phyloP scores from a whole-genome alignment of 2,888 invertebrate species.

The Hyposoter dolosus region DNA sequence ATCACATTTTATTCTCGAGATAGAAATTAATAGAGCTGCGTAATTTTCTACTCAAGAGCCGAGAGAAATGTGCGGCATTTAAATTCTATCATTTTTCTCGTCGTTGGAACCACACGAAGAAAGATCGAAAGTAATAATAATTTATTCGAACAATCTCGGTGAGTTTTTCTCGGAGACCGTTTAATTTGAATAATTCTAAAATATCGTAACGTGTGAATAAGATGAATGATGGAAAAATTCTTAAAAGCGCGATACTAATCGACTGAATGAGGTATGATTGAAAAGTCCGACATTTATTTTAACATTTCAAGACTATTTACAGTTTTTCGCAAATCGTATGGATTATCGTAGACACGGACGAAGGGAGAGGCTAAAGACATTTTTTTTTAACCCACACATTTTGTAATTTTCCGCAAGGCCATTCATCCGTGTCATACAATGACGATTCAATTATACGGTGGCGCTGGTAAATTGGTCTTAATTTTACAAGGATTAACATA shows the following conservation, averaged over 20 bases:
- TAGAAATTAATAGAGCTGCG: constrained; percentile 8
- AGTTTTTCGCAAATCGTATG: background rate
- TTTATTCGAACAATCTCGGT: background rate
- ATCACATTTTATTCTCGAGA: constrained; percentile 2
- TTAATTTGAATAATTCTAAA: background rate
- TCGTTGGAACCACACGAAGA: background rate
- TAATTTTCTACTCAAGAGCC: background rate
- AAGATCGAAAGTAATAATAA: constrained; percentile 2
- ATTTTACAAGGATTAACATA: constrained; percentile 64
- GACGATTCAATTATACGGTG: constrained; percentile 65
- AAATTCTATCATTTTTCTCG: constrained; percentile 1
- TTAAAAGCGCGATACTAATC: background rate
- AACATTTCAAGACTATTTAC: background rate
- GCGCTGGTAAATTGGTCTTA: constrained; percentile 67
- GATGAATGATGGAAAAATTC: background rate
- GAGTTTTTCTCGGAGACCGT: background rate
- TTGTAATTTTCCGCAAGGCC: constrained; percentile 22
- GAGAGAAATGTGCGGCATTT: background rate
- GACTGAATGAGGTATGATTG: background rate
- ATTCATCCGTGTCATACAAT: constrained; percentile 35
- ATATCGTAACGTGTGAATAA: background rate
- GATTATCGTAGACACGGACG: background rate
- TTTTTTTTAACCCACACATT: background rate
- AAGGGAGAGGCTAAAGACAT: background rate
- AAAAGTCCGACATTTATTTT: background rate